A percentile compares a stretch with the other conserved stretches of the same genome.
These are phyloP conservation scores for Papilio demoleus DNA, from an alignment of 2,888 invertebrate species.

Conservation along the genomic window DNA sequence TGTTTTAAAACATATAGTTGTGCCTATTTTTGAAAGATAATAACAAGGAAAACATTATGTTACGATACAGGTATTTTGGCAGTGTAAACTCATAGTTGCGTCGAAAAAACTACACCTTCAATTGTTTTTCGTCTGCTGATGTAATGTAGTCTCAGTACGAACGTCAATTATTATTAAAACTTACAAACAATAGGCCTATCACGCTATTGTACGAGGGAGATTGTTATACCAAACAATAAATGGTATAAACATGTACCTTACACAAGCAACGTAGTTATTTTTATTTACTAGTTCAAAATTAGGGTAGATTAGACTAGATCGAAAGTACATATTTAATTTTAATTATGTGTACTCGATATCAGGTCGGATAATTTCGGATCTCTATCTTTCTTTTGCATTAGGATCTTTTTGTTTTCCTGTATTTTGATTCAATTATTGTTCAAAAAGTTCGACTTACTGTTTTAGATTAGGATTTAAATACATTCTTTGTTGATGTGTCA, in stretches of 20 bases:
- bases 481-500: too few species aligned
- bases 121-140: constrained; percentile 22
- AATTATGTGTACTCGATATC: too few species aligned
- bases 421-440: too few species aligned
- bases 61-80: neutral
- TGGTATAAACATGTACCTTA: constrained; percentile 18
- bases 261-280: neutral
- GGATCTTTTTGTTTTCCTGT: too few species aligned
- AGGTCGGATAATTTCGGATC: too few species aligned
- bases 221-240: constrained; percentile 35
- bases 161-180: constrained; percentile 27
- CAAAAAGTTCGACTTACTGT: too few species aligned
- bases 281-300: constrained; percentile 13
- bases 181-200: constrained; percentile 25
- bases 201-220: constrained; percentile 22
- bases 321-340: too few species aligned
- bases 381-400: too few species aligned
- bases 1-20: neutral
- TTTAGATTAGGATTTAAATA: too few species aligned
- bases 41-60: neutral
- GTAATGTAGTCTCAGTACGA: constrained; percentile 20
- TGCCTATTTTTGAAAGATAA: neutral
- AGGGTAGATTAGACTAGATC: too few species aligned
- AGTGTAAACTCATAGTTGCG: neutral
- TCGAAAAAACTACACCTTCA: neutral